phyloP scores from a whole-genome alignment of 1,140 invertebrate genomes.

The Drosophila paulistorum region DNA sequence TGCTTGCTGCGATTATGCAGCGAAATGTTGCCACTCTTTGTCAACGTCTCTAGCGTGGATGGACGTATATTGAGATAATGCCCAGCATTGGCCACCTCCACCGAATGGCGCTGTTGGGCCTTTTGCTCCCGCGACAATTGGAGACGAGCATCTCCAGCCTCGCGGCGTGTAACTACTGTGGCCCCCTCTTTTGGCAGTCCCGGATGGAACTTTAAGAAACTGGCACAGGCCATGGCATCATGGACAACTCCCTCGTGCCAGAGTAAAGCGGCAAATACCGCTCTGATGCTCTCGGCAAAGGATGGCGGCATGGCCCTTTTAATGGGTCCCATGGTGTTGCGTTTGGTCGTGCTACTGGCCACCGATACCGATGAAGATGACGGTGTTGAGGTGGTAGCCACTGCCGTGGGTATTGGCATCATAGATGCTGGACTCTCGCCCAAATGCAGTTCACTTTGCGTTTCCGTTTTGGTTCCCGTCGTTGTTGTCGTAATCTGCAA shows the following conservation, averaged over 20 bases:
- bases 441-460: conserved; percentile 65
- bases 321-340: conserved; percentile 67
- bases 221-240: conserved; percentile 98
- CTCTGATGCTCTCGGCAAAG: conserved; percentile 94
- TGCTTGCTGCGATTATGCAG: conserved; percentile 80
- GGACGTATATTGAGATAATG: conserved; percentile 91
- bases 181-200: conserved; percentile 91
- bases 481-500: conserved; percentile 75
- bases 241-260: conserved; percentile 99
- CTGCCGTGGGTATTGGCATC: conserved; percentile 19
- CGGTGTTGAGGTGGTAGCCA: conserved; percentile 49
- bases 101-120: conserved; percentile 91
- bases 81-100: conserved; percentile 91
- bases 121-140: conserved; percentile 84
- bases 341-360: conserved; percentile 16
- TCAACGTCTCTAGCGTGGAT: conserved; percentile 89
- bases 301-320: conserved; percentile 96
- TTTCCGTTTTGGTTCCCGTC: conserved; percentile 40
- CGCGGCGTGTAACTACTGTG: conserved; percentile 87
- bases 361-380: not conserved
- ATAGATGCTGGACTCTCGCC: conserved; percentile 26
- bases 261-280: conserved; percentile 97
- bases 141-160: conserved; percentile 71
- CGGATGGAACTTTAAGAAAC: conserved; percentile 97
- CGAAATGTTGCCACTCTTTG: conserved; percentile 86